phyloP scores from a whole-genome alignment of 2,797 vertebrate genomes.

The Lacerta bilineata region DNA sequence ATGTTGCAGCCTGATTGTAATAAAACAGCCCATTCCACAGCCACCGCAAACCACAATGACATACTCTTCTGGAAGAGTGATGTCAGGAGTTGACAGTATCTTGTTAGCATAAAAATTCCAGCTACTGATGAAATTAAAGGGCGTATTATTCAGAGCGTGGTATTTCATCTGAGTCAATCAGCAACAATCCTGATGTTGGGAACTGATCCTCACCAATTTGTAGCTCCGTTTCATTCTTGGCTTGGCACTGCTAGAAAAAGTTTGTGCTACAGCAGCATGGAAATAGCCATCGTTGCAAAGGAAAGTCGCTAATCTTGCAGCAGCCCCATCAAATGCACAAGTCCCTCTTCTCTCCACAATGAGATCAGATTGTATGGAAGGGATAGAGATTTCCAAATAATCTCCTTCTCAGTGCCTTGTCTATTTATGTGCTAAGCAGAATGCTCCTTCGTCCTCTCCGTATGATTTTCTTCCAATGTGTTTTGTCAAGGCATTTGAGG shows the following conservation, averaged over 20 bases:
- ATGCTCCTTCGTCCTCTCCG: constrained; percentile 52
- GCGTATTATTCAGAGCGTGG: constrained; percentile 28
- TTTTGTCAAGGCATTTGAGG: constrained; percentile 66
- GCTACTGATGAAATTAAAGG: constrained; percentile 26
- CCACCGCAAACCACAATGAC: neutral
- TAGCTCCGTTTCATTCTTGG: constrained; percentile 21
- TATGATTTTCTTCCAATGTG: constrained; percentile 58
- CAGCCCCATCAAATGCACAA: constrained; percentile 37
- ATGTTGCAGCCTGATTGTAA: neutral
- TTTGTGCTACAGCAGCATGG: neutral
- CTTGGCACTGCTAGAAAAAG: constrained; percentile 27
- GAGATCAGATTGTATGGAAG: constrained; percentile 53
- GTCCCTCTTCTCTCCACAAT: constrained; percentile 51
- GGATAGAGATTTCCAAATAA: constrained; percentile 61
- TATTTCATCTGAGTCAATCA: constrained; percentile 39
- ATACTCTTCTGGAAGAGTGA: neutral
- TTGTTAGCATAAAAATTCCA: constrained; percentile 31
- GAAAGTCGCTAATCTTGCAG: constrained; percentile 50
- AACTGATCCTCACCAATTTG: constrained; percentile 52
- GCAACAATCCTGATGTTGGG: neutral
- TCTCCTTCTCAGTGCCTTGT: constrained; percentile 46
- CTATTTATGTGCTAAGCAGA: constrained; percentile 58
- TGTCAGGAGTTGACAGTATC: neutral
- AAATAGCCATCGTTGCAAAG: constrained; percentile 26
- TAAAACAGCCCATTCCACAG: neutral